A percentile compares a stretch with the other conserved stretches of the same genome.
These are phyloP conservation scores for Cylas formicarius DNA, from an alignment of 1,140 invertebrate genomes.

Conservation along the genomic window DNA sequence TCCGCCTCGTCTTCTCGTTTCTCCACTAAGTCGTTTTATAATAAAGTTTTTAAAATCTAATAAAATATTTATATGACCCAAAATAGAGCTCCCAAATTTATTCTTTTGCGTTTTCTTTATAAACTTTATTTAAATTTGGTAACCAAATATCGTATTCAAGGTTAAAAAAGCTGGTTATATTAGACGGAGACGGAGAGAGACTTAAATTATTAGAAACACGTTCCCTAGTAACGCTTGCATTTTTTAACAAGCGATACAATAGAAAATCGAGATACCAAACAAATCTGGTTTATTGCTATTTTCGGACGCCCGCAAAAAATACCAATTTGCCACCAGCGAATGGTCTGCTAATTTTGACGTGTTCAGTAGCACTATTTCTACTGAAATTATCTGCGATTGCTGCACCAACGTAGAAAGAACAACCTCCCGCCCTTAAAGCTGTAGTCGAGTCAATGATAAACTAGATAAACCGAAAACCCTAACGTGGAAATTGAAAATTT, in stretches of 20 bases:
- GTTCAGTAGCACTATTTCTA: too few relatives aligned
- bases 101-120: slow-evolving; percentile 10
- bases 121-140: slow-evolving; percentile 13
- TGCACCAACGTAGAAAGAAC: too few relatives aligned
- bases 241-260: neutral
- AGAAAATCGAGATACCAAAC: neutral
- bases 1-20: too few relatives aligned
- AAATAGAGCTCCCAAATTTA: slow-evolving; percentile 5
- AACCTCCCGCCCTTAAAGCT: too few relatives aligned
- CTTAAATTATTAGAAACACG: slow-evolving; percentile 6
- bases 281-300: too few relatives aligned
- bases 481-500: too few relatives aligned
- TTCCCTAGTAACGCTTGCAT: slow-evolving; percentile 1
- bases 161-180: slow-evolving; percentile 8
- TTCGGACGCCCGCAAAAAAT: neutral
- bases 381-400: too few relatives aligned
- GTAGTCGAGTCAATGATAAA: too few relatives aligned
- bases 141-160: slow-evolving; percentile 11
- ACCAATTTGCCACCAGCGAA: neutral
- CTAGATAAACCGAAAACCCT: too few relatives aligned
- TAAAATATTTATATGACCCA: neutral
- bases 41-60: neutral
- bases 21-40: neutral
- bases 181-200: slow-evolving; percentile 7
- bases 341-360: neutral